phyloP scores from a whole-genome alignment of 2,797 vertebrate genomes.

The Falco peregrinus region DNA sequence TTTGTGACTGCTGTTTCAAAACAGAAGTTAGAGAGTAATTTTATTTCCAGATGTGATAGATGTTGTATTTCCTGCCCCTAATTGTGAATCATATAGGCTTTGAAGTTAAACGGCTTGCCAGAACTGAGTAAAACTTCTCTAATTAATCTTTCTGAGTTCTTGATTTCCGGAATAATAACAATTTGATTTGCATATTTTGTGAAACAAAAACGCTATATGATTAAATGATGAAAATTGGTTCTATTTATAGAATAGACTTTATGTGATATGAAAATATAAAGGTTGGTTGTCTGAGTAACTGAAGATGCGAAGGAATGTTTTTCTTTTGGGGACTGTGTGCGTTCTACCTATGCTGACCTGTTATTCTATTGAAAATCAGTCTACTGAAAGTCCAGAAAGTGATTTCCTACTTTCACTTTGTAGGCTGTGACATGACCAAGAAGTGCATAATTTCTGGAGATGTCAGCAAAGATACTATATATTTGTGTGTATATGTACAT shows the following conservation, averaged over 20 bases:
- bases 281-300: background rate
- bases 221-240: constrained; percentile 41
- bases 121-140: constrained; percentile 35
- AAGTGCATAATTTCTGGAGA: background rate
- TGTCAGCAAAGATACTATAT: background rate
- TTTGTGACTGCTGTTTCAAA: constrained; percentile 34
- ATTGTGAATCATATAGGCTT: background rate
- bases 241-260: constrained; percentile 6
- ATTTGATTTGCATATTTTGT: constrained; percentile 52
- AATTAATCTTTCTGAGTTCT: constrained; percentile 30
- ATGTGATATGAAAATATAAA: constrained; percentile 22
- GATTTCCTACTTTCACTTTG: background rate
- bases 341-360: background rate
- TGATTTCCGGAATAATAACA: constrained; percentile 51
- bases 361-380: background rate
- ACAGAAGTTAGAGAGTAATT: constrained; percentile 9
- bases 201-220: constrained; percentile 23
- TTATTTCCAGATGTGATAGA: constrained; percentile 31
- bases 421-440: background rate
- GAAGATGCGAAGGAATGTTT: background rate
- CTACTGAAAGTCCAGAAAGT: background rate
- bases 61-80: background rate
- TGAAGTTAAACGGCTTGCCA: background rate
- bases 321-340: background rate
- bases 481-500: rapidly evolving